Percentiles rank a stretch among this genome's conserved stretches.
These are phyloP conservation scores for Solenopsis fugax DNA, from an alignment of 1,140 invertebrate species.

Conservation along the genomic window DNA sequence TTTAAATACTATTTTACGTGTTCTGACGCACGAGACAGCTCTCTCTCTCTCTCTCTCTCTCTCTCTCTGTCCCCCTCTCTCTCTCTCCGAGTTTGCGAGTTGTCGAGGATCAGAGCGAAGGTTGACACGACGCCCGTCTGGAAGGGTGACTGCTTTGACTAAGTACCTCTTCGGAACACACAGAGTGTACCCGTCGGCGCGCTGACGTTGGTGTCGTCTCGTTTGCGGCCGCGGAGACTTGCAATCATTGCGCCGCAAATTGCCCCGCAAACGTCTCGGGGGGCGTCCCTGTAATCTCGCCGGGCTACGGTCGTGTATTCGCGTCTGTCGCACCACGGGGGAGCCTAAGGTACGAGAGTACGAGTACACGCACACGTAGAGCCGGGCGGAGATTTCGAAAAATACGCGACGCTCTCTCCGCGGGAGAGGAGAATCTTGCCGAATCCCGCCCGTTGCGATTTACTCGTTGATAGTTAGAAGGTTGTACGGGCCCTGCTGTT, in stretches of 20 bases:
- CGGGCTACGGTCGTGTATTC: conserved; percentile 4
- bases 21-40: background rate
- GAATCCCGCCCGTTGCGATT: conserved; percentile 19
- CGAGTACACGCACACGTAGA: background rate
- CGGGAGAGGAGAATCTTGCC: background rate
- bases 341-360: background rate
- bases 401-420: background rate
- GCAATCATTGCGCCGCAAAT: conserved; percentile 67
- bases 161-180: conserved; percentile 17
- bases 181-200: background rate
- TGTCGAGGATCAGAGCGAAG: background rate
- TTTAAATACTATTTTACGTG: background rate
- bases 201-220: conserved; percentile 35
- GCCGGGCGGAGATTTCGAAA: background rate
- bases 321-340: conserved; percentile 9
- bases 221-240: conserved; percentile 48
- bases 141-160: background rate
- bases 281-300: conserved; percentile 39
- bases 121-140: background rate
- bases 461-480: conserved; percentile 25
- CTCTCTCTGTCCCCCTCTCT: too few relatives aligned
- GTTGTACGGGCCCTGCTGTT: background rate
- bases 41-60: too few relatives aligned
- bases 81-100: background rate
- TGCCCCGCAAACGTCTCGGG: conserved; percentile 51